Evolutionary conservation across 1,140 invertebrate genomes (phyloP).

Genomic region (Solenopsis invicta): DNA sequence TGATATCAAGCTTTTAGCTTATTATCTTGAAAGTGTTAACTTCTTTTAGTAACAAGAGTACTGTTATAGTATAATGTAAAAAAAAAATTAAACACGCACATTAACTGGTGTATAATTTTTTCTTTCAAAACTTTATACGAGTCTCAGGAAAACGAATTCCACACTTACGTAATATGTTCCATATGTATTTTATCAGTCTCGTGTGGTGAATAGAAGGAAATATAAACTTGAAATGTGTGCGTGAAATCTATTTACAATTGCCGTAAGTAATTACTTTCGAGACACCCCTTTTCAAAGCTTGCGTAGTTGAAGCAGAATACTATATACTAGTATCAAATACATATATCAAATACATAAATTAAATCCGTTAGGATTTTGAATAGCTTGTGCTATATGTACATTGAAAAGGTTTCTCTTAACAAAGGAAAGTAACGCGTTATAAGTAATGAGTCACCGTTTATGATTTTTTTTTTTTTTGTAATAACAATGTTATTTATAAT

Average conservation of each 20-base stretch:
- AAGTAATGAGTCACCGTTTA: no score
- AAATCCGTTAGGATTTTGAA: constrained; percentile 5
- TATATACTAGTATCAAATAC: constrained; percentile 8
- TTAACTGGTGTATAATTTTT: neutral
- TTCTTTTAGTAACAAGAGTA: neutral
- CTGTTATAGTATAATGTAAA: neutral
- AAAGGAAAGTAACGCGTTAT: no score
- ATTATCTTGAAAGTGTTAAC: neutral
- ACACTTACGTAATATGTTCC: neutral
- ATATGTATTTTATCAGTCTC: neutral
- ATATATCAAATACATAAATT: constrained; percentile 29
- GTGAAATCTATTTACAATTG: constrained; percentile 15
- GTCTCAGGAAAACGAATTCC: neutral
- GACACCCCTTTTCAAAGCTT: constrained; percentile 14
- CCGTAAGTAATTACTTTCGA: constrained; percentile 25
- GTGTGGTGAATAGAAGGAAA: constrained; percentile 19
- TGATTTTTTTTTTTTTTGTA: no score
- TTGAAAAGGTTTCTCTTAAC: neutral
- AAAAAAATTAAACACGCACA: neutral
- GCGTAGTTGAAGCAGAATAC: neutral
- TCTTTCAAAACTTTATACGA: neutral
- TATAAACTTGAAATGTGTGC: constrained; percentile 34
- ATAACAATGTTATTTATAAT: no score
- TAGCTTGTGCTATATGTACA: neutral
- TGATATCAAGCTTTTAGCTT: neutral